phyloP scores from a whole-genome alignment of 2,113 vertebrate species.

The Nanger granti region DNA sequence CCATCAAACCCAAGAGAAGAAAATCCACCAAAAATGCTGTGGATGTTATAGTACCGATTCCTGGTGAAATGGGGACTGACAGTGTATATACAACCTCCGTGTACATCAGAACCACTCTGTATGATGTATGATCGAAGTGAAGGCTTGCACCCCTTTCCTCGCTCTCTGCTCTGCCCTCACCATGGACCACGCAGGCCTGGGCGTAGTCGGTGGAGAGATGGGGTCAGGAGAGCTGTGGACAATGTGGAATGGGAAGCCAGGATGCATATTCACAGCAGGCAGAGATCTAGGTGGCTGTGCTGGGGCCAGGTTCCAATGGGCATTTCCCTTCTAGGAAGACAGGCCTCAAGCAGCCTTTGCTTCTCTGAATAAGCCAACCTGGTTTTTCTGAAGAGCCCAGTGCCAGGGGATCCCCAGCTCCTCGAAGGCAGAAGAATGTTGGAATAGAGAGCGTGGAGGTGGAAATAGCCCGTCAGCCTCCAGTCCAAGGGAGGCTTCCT shows the following conservation, averaged over 20 bases:
- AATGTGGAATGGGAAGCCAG: not conserved
- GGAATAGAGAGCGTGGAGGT: constrained; percentile 41
- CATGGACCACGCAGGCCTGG: too few relatives aligned
- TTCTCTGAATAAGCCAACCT: not conserved
- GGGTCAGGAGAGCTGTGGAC: not conserved
- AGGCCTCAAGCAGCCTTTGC: not conserved
- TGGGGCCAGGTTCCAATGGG: not conserved
- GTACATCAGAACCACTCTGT: not conserved
- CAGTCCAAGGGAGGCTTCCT: constrained; percentile 48
- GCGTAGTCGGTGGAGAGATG: not conserved
- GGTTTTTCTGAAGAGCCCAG: not conserved
- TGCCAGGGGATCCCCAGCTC: constrained; percentile 34
- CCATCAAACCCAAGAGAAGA: constrained; percentile 7
- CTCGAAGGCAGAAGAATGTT: constrained; percentile 34
- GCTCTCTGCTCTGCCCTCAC: not conserved
- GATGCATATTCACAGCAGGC: not conserved
- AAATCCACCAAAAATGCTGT: not conserved
- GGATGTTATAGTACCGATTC: not conserved
- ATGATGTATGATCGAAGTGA: not conserved
- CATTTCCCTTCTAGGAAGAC: not conserved
- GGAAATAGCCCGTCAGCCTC: constrained; percentile 53
- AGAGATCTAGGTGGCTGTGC: not conserved
- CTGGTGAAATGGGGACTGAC: not conserved
- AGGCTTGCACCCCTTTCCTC: not conserved
- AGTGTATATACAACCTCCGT: not conserved